These are phyloP conservation scores for Jacana jacana DNA, from an alignment of 2,113 vertebrate species.

Conservation along the genomic window DNA sequence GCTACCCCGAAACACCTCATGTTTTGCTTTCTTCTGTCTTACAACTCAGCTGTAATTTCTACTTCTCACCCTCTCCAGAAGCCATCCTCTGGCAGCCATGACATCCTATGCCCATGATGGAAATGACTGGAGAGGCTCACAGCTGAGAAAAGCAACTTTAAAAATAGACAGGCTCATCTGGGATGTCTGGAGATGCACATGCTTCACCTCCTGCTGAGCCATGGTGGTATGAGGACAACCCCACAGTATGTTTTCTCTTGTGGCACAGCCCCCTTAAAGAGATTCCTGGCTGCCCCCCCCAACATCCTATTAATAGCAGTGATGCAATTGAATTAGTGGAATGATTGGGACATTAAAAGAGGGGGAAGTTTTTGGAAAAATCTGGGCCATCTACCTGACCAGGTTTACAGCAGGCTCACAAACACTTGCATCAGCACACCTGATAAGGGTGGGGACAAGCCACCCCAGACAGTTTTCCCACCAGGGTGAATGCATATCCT, in stretches of 20 bases:
- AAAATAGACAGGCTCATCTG: slow-evolving; percentile 27
- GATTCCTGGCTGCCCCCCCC: not conserved
- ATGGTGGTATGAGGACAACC: not conserved
- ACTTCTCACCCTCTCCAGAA: not conserved
- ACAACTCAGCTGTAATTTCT: not conserved
- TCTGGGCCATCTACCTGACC: fast-evolving
- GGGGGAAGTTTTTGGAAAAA: not conserved
- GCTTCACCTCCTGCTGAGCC: not conserved
- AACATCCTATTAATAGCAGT: not conserved
- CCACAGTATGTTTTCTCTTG: not conserved
- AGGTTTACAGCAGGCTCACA: not conserved
- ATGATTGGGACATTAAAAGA: not conserved
- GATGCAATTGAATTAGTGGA: not conserved
- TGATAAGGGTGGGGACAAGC: not conserved
- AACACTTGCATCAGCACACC: not conserved
- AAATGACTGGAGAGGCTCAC: not conserved
- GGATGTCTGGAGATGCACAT: slow-evolving; percentile 20
- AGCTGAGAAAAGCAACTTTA: slow-evolving; percentile 18
- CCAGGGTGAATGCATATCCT: not conserved
- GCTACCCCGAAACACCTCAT: not conserved
- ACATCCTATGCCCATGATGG: not conserved
- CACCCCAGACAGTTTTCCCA: not conserved
- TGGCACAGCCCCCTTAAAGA: not conserved
- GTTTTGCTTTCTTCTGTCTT: not conserved
- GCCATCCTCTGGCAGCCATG: not conserved